phyloP scores from a whole-genome alignment of 2,888 invertebrate genomes.

The Coelinius sp. region DNA sequence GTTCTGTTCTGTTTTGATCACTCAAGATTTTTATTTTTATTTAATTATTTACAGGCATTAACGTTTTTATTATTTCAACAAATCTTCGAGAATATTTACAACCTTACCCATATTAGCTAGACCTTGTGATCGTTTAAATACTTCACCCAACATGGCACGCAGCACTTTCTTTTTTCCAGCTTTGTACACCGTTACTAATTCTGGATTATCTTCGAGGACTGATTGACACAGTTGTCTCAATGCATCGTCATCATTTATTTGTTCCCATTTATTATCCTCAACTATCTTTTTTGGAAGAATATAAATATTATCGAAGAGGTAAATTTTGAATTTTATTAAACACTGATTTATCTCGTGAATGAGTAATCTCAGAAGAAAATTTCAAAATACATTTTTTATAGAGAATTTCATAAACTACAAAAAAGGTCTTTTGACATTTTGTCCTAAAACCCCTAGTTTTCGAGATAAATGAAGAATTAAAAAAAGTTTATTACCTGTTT shows the following conservation, averaged over 20 bases:
- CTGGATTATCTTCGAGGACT: conserved; percentile 77
- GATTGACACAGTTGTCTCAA: conserved; percentile 76
- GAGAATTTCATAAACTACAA: no score
- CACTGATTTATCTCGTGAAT: no score
- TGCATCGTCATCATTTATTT: conserved; percentile 76
- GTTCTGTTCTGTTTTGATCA: background rate
- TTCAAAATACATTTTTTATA: no score
- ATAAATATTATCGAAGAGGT: no score
- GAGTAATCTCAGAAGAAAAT: no score
- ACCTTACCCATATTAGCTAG: conserved; percentile 80
- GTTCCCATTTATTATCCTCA: conserved; percentile 76
- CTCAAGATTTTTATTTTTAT: background rate
- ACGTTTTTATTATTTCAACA: conserved; percentile 68
- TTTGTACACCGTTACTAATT: conserved; percentile 78
- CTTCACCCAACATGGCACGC: conserved; percentile 76
- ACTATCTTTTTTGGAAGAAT: conserved; percentile 72
- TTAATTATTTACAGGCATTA: background rate
- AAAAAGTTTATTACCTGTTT: conserved; percentile 69
- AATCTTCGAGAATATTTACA: conserved; percentile 75
- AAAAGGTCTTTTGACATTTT: no score
- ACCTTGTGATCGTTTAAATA: conserved; percentile 75
- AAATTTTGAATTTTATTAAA: no score
- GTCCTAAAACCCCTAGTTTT: no score
- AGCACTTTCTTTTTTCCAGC: conserved; percentile 81
- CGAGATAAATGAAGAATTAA: no score